Base-by-base conservation (phyloP, 2,888 invertebrate genomes). In the Aleiodes testaceus region DNA sequence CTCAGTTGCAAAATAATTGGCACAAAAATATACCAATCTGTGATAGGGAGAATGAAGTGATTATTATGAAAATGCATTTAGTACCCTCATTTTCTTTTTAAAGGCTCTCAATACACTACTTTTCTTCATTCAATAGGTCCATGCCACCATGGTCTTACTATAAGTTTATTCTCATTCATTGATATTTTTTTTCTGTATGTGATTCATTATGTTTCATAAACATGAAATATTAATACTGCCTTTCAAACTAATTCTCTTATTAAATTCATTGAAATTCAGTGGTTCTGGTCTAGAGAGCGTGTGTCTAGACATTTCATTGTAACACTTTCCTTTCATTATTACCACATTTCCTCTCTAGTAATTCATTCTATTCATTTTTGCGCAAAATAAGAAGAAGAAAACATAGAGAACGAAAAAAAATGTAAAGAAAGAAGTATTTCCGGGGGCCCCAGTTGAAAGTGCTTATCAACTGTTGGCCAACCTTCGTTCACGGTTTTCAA, bases 91-190 rank as follows among this genome's bases (percentile, higher is more conserved):
- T 66, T 22, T 30, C 52, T 65, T 36, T 36, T 36, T 22, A 69
- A 66, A 69, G 42, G 73, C 65, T 76, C 69, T 68, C 55, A 69
- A 59, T 36, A 36, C 36, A 18, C 59, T 36, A 14, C 18, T 7
- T 16, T 30, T 36, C 36, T 42, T 18, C 16, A 12, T 61, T 80
- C 70, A 74, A 73, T 73, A 79, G 75, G 79, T 79, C 14, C 78
- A n/a, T n/a, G 81, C 79, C 82, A 82, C 82, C 84, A 84, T 83
- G 82, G 84, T 82, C 79, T 78, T 80, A 78, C 79, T 45, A 26
- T 16, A 69, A 74, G 55, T 69, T 68, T 69, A 44, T 72, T 64
- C 59, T 64, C 69, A 70, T 73, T 70, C 66, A 66, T 61, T 69
- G 69, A 67, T 50, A 59, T 75, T 36, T 36, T 75, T 36, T 36